phyloP scores from a whole-genome alignment of 2,797 vertebrate species.

The Hoplostethus mediterraneus region DNA sequence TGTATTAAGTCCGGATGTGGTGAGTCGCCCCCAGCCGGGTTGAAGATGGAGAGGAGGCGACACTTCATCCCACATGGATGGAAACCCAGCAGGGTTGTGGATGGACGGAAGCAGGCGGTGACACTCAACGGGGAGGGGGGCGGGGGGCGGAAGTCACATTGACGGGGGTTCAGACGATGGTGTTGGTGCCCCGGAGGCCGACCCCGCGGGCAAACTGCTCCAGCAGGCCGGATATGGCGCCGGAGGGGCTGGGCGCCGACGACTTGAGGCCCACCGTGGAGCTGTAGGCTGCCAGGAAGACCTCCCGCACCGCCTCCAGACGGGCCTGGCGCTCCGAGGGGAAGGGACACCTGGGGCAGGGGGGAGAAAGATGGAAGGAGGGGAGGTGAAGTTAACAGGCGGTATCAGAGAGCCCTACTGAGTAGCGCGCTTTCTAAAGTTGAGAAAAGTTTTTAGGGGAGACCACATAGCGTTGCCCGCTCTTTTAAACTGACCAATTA shows the following conservation, averaged over 20 bases:
- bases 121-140: background rate
- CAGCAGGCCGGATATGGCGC: slow-evolving; percentile 93
- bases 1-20: slow-evolving; percentile 50
- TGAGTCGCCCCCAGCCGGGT: background rate
- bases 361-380: slow-evolving; percentile 23
- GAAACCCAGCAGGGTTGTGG: background rate
- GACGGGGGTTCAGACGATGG: slow-evolving; percentile 85
- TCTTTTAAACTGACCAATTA: too few relatives aligned
- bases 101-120: slow-evolving; percentile 31
- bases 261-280: slow-evolving; percentile 93
- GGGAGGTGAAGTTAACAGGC: background rate
- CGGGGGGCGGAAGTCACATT: too few relatives aligned
- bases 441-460: too few relatives aligned
- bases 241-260: slow-evolving; percentile 89
- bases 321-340: slow-evolving; percentile 88
- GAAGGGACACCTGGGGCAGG: slow-evolving; percentile 82
- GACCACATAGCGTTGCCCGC: too few relatives aligned
- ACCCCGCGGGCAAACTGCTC: slow-evolving; percentile 97
- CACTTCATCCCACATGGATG: background rate
- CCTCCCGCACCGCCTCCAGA: slow-evolving; percentile 93
- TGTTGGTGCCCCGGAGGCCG: slow-evolving; percentile 90
- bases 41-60: background rate
- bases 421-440: too few relatives aligned
- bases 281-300: slow-evolving; percentile 94
- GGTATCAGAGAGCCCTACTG: background rate